Conservation (phyloP, 1,140 invertebrate species). For the Scaptodrosophila lebanonensis region DNA sequence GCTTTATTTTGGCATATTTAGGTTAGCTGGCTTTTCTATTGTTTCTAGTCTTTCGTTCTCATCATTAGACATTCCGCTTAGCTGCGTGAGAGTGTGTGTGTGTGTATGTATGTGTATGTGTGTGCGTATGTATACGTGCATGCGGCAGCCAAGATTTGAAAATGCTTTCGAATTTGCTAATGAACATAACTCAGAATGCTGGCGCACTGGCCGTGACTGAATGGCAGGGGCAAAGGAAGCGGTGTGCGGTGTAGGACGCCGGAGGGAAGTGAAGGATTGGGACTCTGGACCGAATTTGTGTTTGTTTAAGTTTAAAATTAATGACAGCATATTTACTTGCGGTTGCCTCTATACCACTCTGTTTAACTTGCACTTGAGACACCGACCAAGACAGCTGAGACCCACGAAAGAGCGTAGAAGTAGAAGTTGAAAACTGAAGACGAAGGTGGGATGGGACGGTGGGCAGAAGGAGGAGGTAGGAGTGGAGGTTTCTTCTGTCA, state of each 20-base stretch:
- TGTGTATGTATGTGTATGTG: slow-evolving; percentile 2
- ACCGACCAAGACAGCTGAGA: no score
- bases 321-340: slow-evolving; percentile 71
- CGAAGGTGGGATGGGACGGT: slow-evolving; percentile 6
- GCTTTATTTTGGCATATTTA: slow-evolving; percentile 57
- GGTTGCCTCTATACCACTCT: slow-evolving; percentile 22
- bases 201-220: slow-evolving; percentile 15
- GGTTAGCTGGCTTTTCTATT: slow-evolving; percentile 36
- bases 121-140: not conserved
- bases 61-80: slow-evolving; percentile 65
- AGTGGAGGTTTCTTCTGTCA: not conserved
- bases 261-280: slow-evolving; percentile 29
- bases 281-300: slow-evolving; percentile 36
- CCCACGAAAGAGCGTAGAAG: no score
- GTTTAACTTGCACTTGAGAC: no score
- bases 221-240: slow-evolving; percentile 1
- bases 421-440: slow-evolving; percentile 13
- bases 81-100: slow-evolving; percentile 38
- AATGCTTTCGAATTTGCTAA: slow-evolving; percentile 63
- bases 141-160: slow-evolving; percentile 25
- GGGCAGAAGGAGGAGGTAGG: not conserved
- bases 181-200: slow-evolving; percentile 67
- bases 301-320: slow-evolving; percentile 71
- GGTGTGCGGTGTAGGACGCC: not conserved
- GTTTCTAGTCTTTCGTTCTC: slow-evolving; percentile 3